phyloP scores from a whole-genome alignment of 2,797 vertebrate species.

The Bothrops alternatus region DNA sequence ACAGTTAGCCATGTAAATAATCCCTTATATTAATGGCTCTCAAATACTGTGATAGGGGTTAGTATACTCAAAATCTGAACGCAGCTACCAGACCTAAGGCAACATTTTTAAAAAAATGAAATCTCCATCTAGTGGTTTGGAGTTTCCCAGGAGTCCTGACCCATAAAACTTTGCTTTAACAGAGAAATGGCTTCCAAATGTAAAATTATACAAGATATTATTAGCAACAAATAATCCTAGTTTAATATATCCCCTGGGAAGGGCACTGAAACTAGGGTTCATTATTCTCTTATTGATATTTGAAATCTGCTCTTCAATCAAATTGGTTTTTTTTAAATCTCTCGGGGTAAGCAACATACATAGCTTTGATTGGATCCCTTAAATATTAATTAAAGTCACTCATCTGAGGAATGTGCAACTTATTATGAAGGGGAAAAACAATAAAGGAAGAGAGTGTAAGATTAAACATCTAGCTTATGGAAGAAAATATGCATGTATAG shows the following conservation, averaged over 20 bases:
- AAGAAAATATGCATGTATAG: background rate
- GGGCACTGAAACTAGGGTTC: background rate
- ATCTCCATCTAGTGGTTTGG: background rate
- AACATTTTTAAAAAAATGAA: background rate
- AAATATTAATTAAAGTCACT: background rate
- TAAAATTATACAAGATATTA: background rate
- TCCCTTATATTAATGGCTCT: no score
- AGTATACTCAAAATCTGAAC: background rate
- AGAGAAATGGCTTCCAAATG: background rate
- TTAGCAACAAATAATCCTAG: background rate
- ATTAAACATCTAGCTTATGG: background rate
- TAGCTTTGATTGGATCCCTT: background rate
- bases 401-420: background rate
- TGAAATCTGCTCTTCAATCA: background rate
- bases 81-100: background rate
- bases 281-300: background rate
- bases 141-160: background rate
- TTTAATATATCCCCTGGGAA: background rate
- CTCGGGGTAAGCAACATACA: background rate
- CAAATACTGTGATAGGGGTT: background rate
- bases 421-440: background rate
- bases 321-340: background rate
- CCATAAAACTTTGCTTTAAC: background rate
- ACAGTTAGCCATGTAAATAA: background rate
- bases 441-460: background rate